These are phyloP conservation scores for Machimus rusticus DNA, from an alignment of 2,888 invertebrate species.

Conservation along the genomic window DNA sequence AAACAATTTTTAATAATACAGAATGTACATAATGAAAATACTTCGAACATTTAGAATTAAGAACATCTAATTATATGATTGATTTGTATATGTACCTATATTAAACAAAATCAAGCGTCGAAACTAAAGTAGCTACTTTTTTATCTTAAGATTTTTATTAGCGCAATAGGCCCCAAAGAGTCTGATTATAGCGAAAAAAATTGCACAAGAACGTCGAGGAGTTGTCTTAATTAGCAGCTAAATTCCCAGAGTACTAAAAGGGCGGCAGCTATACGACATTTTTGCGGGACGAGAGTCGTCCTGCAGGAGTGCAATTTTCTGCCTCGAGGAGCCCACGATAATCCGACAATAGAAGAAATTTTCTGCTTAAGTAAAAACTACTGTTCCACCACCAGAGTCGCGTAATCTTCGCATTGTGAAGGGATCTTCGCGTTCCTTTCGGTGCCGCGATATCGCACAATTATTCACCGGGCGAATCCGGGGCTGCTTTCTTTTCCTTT, in stretches of 20 bases:
- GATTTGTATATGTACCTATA: background rate
- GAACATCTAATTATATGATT: background rate
- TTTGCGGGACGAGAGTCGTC: background rate
- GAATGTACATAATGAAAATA: no score
- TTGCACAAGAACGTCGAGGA: background rate
- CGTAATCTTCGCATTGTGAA: slow-evolving; percentile 15
- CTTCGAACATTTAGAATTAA: no score
- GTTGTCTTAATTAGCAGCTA: background rate
- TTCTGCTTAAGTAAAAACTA: slow-evolving; percentile 41
- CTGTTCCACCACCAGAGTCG: slow-evolving; percentile 8
- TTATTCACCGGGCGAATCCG: slow-evolving; percentile 26
- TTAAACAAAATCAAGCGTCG: background rate
- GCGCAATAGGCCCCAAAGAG: background rate
- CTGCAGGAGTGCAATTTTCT: slow-evolving; percentile 7
- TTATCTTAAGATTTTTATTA: background rate
- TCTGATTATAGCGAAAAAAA: background rate
- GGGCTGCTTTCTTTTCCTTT: background rate
- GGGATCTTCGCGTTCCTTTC: slow-evolving; percentile 11
- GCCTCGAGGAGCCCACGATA: slow-evolving; percentile 29
- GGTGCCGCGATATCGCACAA: slow-evolving; percentile 15
- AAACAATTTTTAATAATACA: no score
- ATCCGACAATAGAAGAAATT: slow-evolving; percentile 37
- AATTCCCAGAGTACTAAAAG: background rate
- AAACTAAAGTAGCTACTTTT: background rate
- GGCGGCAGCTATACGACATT: background rate